Conservation (phyloP, 1,140 invertebrate genomes). For the Caerostris darwini region DNA sequence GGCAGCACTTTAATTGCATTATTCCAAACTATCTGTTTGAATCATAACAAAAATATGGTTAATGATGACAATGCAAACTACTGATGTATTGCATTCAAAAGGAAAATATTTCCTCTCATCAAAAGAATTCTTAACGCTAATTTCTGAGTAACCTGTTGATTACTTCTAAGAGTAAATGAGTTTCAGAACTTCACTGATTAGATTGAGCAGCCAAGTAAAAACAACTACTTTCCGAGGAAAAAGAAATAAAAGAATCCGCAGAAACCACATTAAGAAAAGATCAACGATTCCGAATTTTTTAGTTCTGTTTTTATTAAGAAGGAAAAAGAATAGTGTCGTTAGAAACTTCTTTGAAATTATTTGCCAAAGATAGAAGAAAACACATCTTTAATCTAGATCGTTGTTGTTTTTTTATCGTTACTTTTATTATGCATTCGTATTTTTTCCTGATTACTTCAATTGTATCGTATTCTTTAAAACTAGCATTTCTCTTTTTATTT, state of each 20-base stretch:
- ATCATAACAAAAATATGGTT: too few species aligned
- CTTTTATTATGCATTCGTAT: neutral
- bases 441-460: neutral
- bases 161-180: conserved; percentile 53
- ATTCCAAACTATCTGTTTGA: too few species aligned
- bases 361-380: neutral
- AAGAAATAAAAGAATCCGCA: neutral
- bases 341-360: conserved; percentile 7
- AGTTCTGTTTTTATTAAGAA: conserved; percentile 19
- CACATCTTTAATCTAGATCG: neutral
- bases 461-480: too few species aligned
- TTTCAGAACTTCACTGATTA: conserved; percentile 19
- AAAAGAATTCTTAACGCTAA: conserved; percentile 35
- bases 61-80: neutral
- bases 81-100: neutral
- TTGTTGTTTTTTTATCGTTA: neutral
- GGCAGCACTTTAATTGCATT: too few species aligned
- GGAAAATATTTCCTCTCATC: neutral
- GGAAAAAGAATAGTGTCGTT: neutral
- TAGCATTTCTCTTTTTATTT: too few species aligned
- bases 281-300: neutral
- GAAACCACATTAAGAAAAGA: conserved; percentile 10
- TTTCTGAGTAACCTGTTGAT: conserved; percentile 59
- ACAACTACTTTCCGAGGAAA: conserved; percentile 28
- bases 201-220: conserved; percentile 58